Evolutionary conservation across 2,797 vertebrate species (phyloP), one percentile per base, ranked within the genome.

Genomic region (Chaunax sp.): DNA sequence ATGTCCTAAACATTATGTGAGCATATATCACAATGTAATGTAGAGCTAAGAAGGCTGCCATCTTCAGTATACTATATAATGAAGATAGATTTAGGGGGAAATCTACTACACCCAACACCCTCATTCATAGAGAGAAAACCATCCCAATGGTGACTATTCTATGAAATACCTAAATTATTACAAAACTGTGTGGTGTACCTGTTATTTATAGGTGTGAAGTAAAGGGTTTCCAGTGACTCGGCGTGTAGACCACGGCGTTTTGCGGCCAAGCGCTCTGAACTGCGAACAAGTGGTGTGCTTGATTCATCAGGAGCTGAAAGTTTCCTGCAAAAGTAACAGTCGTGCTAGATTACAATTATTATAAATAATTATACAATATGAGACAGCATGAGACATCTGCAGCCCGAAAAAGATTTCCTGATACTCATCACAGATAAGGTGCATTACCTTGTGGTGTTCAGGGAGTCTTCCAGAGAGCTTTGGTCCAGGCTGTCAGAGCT

Each of bases 191-290:
- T 0, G 1, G 37, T 62, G 4, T 50, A 90, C 84, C 87, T 89
- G 51, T 72, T 67, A 45, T 88, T 92, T 75, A 96, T 93, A 6
- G 97, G 97, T 0, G 97, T 98, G 49, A 97, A 98, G 85, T 95
- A 97, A 5, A 98, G 93, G 0, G 95, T 96, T 84, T 98, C 96
- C 80, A 97, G 72, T 1, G 96, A 97, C 20, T 96, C 96, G 0
- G 91, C 72, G 6, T 90, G 89, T 1, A 77, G 64, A 5, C 87
- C 92, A 5, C 77, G 69, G 0, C 87, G 94, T 80, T 90, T 95
- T 0, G 94, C 90, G 0, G 91, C 86, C 40, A 93, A 84, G 0
- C 94, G 91, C 26, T 95, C 94, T 0, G 91, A 93, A 52, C 91
- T 93, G 16, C 90, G 88, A 13, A 87, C 82, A 33, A 94, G 80